phyloP scores from a whole-genome alignment of 2,888 invertebrate genomes.

The Trilocha varians region DNA sequence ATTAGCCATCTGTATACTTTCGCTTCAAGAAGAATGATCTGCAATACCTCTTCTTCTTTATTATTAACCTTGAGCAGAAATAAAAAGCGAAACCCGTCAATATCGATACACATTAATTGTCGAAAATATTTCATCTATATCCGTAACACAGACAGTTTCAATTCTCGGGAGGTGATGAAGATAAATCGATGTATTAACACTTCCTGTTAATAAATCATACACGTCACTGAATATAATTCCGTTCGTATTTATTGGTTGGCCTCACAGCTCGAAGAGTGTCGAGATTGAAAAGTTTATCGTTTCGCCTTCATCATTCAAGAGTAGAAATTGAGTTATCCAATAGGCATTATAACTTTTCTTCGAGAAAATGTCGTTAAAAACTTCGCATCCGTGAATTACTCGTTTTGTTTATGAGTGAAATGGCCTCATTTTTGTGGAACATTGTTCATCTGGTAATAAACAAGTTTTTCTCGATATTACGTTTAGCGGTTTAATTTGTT shows the following conservation, averaged over 20 bases:
- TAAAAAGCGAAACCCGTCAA: too few species aligned
- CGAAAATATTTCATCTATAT: too few species aligned
- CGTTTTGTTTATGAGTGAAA: conserved; percentile 8
- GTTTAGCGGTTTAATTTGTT: not conserved
- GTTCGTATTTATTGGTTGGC: conserved; percentile 8
- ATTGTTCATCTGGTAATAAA: not conserved
- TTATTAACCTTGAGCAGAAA: too few species aligned
- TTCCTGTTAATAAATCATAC: not conserved
- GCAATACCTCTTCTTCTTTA: too few species aligned
- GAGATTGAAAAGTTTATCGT: conserved; percentile 17
- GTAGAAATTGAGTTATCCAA: conserved; percentile 23
- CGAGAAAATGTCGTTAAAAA: conserved; percentile 15
- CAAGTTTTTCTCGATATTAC: not conserved
- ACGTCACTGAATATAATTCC: not conserved
- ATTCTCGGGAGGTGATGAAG: not conserved
- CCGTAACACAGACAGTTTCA: not conserved
- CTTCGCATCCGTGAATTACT: conserved; percentile 6
- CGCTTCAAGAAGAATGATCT: too few species aligned
- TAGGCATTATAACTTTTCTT: conserved; percentile 21
- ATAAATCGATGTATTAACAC: not conserved
- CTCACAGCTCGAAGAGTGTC: conserved; percentile 5
- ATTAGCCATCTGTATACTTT: too few species aligned
- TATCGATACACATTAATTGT: too few species aligned
- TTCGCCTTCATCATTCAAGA: conserved; percentile 12
- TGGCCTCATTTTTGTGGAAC: not conserved